Conservation (phyloP, 1,140 invertebrate species). For the Dendroctonus ponderosae region DNA sequence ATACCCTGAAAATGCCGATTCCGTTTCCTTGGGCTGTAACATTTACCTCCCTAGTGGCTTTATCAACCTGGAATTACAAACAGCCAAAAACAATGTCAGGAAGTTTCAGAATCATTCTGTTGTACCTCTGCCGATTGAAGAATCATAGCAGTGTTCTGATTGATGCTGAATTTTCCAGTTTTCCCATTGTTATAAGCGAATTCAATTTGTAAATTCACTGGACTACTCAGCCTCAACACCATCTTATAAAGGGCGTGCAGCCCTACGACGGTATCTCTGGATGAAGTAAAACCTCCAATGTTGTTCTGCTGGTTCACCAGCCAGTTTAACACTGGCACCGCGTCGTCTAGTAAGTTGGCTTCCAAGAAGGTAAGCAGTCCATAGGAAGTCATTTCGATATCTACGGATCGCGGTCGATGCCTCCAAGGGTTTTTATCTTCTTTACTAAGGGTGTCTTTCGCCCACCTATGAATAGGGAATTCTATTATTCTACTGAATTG, state of each 20-base stretch:
- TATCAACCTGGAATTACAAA: conserved; percentile 39
- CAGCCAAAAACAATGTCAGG: background rate
- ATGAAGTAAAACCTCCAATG: conserved; percentile 74
- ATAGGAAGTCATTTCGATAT: conserved; percentile 79
- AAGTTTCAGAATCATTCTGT: background rate
- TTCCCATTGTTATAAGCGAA: conserved; percentile 45
- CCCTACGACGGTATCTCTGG: conserved; percentile 68
- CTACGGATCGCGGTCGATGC: conserved; percentile 59
- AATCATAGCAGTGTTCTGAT: conserved; percentile 52
- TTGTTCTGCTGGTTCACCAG: conserved; percentile 72
- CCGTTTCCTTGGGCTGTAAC: conserved; percentile 73
- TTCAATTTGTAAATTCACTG: conserved; percentile 47
- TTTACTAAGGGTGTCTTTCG: conserved; percentile 43
- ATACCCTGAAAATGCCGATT: conserved; percentile 80
- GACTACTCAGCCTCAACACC: conserved; percentile 48
- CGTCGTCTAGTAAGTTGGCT: conserved; percentile 57
- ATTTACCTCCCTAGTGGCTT: conserved; percentile 45
- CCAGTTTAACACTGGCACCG: conserved; percentile 65
- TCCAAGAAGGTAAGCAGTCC: conserved; percentile 64
- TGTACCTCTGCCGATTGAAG: conserved; percentile 51
- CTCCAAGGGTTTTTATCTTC: conserved; percentile 57
- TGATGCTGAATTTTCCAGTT: conserved; percentile 44
- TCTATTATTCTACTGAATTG: background rate
- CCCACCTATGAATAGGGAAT: conserved; percentile 50
- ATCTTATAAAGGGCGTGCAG: conserved; percentile 65